Evolutionary conservation across 2,797 vertebrate genomes (phyloP).

Genomic region (Oreochromis mossambicus): DNA sequence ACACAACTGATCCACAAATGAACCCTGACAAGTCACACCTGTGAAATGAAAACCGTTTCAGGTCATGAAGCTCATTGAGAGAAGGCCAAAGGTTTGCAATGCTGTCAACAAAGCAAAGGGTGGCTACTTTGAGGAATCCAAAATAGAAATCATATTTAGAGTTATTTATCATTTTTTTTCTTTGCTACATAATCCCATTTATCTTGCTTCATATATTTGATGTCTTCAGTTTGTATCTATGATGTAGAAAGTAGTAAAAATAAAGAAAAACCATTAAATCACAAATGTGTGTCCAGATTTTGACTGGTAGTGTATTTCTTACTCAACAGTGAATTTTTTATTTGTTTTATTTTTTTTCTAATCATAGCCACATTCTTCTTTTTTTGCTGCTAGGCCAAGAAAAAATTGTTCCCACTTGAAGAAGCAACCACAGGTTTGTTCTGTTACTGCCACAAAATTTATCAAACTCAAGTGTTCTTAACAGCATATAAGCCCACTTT

Average conservation of each 20-base stretch:
- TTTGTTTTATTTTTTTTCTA: background rate
- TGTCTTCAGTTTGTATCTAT: background rate
- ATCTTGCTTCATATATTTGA: background rate
- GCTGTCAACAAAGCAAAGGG: background rate
- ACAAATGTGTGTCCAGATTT: background rate
- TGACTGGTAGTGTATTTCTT: accelerated
- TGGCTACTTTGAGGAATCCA: background rate
- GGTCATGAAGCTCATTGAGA: background rate
- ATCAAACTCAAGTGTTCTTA: background rate
- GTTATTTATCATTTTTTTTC: background rate
- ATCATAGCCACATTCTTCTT: accelerated
- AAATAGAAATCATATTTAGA: background rate
- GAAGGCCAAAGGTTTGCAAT: background rate
- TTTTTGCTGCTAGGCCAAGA: constrained; percentile 25
- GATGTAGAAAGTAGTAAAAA: background rate
- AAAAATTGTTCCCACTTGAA: background rate
- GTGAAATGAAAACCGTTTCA: background rate
- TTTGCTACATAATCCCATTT: background rate
- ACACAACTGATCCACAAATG: background rate
- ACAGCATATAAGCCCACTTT: background rate
- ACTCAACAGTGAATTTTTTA: background rate
- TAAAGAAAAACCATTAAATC: background rate
- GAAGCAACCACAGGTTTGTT: constrained; percentile 33
- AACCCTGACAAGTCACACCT: background rate
- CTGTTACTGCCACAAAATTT: background rate